These are phyloP conservation scores for Cavia aperea DNA, from an alignment of 2,113 vertebrate genomes.

Conservation along the genomic window DNA sequence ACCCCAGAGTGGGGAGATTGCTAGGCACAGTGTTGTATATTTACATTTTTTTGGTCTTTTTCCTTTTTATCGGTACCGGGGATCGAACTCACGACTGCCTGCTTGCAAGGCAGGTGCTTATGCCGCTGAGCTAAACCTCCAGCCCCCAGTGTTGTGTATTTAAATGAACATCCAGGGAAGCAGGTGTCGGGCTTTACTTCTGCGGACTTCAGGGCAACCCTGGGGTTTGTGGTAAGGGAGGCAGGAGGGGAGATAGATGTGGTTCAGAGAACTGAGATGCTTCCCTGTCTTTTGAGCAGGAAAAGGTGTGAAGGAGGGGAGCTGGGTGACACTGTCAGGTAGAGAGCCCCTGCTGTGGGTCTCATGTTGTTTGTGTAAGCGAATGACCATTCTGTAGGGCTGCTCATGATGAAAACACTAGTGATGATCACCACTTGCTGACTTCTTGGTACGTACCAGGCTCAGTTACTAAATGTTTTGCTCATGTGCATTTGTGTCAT, in stretches of 20 bases:
- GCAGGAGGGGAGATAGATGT: not conserved
- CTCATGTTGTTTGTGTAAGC: not conserved
- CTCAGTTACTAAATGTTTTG: not conserved
- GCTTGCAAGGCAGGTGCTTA: too few relatives aligned
- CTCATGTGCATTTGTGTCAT: rapidly evolving
- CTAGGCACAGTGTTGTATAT: not conserved
- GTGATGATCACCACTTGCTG: rapidly evolving
- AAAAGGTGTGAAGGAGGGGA: not conserved
- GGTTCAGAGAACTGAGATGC: not conserved
- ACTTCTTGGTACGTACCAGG: not conserved
- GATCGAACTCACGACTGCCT: too few relatives aligned
- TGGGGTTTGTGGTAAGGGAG: not conserved
- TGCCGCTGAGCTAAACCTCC: too few relatives aligned
- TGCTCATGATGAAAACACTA: not conserved
- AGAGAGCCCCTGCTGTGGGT: not conserved
- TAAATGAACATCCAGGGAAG: not conserved
- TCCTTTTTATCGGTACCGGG: too few relatives aligned
- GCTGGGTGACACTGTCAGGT: not conserved
- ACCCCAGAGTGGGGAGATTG: not conserved
- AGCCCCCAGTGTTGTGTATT: not conserved
- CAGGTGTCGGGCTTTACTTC: not conserved
- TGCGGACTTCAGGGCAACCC: not conserved
- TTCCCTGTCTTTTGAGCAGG: not conserved
- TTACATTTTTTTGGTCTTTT: not conserved
- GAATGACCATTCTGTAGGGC: not conserved